phyloP scores from a whole-genome alignment of 2,888 invertebrate species.

The Drosophila fungiperda region DNA sequence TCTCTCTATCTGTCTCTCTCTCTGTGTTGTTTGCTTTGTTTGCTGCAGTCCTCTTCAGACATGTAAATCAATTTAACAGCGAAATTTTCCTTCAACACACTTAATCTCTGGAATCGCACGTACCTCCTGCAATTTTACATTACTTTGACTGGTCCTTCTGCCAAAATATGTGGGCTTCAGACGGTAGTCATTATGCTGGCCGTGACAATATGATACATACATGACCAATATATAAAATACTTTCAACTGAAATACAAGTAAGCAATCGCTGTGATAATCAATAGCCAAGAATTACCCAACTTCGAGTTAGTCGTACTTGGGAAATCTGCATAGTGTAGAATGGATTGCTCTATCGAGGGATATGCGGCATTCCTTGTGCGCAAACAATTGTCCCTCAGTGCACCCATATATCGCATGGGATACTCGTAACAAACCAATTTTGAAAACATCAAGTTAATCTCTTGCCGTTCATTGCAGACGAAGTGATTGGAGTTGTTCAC shows the following conservation, averaged over 20 bases:
- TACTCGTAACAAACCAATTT: slow-evolving; percentile 23
- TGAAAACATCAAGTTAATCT: slow-evolving; percentile 4
- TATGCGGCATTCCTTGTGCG: background rate
- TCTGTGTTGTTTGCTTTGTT: background rate
- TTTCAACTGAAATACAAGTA: background rate
- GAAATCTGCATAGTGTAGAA: slow-evolving; percentile 25
- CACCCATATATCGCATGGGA: slow-evolving; percentile 30
- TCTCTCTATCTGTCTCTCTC: background rate
- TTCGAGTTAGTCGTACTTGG: background rate
- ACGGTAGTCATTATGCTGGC: background rate
- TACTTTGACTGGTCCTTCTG: background rate
- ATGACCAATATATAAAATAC: background rate
- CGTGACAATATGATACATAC: background rate
- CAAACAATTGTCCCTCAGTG: slow-evolving; percentile 26
- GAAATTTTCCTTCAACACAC: slow-evolving; percentile 24
- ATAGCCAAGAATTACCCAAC: background rate
- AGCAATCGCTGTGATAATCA: background rate
- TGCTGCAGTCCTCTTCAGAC: slow-evolving; percentile 48
- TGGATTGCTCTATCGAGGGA: slow-evolving; percentile 9
- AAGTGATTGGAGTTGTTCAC: slow-evolving; percentile 15
- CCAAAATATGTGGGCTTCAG: background rate
- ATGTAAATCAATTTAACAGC: slow-evolving; percentile 59
- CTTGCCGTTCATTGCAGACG: background rate
- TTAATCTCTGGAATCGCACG: slow-evolving; percentile 12
- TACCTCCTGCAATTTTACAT: slow-evolving; percentile 22